Evolutionary conservation across 2,888 invertebrate species (phyloP).

Genomic region (Myopa testacea): DNA sequence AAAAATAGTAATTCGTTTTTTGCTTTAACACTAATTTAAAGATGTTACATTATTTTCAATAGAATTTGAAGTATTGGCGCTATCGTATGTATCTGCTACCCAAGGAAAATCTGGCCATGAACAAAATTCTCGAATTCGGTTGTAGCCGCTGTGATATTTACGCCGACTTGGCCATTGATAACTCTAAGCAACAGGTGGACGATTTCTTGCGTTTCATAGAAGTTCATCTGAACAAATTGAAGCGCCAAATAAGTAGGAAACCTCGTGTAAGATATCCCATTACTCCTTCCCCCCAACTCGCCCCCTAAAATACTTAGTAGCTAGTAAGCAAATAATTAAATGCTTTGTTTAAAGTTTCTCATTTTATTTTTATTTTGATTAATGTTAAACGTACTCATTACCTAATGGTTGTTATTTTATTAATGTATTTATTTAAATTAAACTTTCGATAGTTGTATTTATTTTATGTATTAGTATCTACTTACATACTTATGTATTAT

Average conservation of each 20-base stretch:
- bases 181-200: conserved; percentile 74
- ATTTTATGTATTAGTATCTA: conserved; percentile 22
- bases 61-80: conserved; percentile 91
- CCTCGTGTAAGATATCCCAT: conserved; percentile 76
- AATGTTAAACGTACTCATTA: conserved; percentile 18
- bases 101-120: conserved; percentile 81
- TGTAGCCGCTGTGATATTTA: conserved; percentile 86
- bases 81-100: conserved; percentile 91
- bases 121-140: conserved; percentile 81
- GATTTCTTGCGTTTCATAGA: conserved; percentile 87
- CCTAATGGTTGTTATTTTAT: conserved; percentile 31
- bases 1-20: too few relatives aligned
- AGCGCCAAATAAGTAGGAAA: conserved; percentile 80
- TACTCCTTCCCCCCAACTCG: conserved; percentile 13
- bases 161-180: conserved; percentile 70
- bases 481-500: conserved; percentile 28
- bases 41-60: conserved; percentile 46
- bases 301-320: conserved; percentile 27
- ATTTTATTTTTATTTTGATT: conserved; percentile 40
- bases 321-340: conserved; percentile 31
- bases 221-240: conserved; percentile 89
- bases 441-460: conserved; percentile 17
- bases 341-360: conserved; percentile 36
- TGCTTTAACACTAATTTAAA: neutral
- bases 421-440: conserved; percentile 5